Base-by-base conservation (phyloP, 2,113 vertebrate genomes). In the Oncorhynchus nerka region DNA sequence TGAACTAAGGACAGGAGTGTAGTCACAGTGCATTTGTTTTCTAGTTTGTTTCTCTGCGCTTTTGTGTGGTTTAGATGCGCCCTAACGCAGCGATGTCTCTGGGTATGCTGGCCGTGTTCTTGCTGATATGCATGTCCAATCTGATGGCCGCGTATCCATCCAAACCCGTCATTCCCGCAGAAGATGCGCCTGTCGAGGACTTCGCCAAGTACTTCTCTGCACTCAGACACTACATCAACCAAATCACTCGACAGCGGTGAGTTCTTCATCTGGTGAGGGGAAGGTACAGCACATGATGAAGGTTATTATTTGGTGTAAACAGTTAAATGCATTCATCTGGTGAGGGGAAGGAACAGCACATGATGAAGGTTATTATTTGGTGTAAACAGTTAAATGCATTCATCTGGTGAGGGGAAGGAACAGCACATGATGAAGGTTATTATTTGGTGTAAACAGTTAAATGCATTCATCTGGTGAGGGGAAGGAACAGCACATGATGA, bases 161-260 rank as follows among this genome's bases (percentile, higher is more conserved):
- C 88, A 98, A 97, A 91, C 98, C 98, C 3, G 89, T 95, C 88
- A 96, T 93, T 82, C 98, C 98, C 0, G 94, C 89, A 5, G 94
- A 97, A 85, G 95, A 95, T 2, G 96, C 97, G 0, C 93, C 96
- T 3, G 95, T 96, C 61, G 97, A 99, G 85, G 97, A 99, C 75
- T 90, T 98, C 83, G 97, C 95, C 90, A 97, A 95, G 92, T 99
- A 98, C 90, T 98, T 97, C 87, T 95, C 95, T 13, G 97, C 96
- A 39, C 89, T 99, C 85, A 94, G 97, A 87, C 96, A 99, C 90
- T 99, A 99, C 92, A 97, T 99, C 93, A 99, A 99, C 83, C 97
- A 99, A 80, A 98, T 99, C 90, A 99, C 97, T 75, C 91, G 97
- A 88, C 97, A 98, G 92, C 97, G 97, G 98, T 99, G 91, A 76